Evolutionary conservation across 2,797 vertebrate species (phyloP).

Genomic region (Peromyscus attwateri): DNA sequence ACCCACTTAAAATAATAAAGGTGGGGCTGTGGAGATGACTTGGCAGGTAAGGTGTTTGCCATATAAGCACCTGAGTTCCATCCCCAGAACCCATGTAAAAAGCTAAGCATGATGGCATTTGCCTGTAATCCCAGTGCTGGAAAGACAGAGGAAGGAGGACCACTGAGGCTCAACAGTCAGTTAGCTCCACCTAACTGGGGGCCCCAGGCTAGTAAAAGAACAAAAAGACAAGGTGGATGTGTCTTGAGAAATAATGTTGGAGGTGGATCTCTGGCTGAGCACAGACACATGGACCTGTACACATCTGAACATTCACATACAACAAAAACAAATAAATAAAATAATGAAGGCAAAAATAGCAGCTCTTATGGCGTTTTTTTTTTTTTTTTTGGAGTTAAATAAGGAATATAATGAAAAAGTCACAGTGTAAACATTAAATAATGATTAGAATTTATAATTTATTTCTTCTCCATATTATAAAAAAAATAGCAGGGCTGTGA

Average conservation of each 20-base stretch:
- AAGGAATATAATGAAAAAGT: neutral
- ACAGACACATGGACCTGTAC: neutral
- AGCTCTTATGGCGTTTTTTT: neutral
- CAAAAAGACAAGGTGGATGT: neutral
- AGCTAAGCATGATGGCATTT: neutral
- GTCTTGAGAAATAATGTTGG: neutral
- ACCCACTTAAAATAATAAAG: neutral
- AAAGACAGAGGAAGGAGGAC: neutral
- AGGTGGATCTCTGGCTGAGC: neutral
- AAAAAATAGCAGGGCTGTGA: neutral
- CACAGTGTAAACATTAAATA: neutral
- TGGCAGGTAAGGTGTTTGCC: neutral
- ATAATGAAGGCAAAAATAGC: neutral
- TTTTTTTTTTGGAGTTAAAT: slow-evolving; percentile 1
- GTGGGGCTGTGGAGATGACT: no score
- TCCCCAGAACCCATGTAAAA: neutral
- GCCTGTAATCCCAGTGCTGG: neutral
- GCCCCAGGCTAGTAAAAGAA: neutral
- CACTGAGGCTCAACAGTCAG: neutral
- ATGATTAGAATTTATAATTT: neutral
- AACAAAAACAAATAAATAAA: neutral
- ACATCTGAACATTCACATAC: neutral
- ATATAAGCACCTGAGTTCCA: neutral
- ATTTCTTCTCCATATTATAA: neutral
- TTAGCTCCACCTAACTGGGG: neutral